Conservation (phyloP, 2,797 vertebrate genomes). For the Hemitrygon akajei region DNA sequence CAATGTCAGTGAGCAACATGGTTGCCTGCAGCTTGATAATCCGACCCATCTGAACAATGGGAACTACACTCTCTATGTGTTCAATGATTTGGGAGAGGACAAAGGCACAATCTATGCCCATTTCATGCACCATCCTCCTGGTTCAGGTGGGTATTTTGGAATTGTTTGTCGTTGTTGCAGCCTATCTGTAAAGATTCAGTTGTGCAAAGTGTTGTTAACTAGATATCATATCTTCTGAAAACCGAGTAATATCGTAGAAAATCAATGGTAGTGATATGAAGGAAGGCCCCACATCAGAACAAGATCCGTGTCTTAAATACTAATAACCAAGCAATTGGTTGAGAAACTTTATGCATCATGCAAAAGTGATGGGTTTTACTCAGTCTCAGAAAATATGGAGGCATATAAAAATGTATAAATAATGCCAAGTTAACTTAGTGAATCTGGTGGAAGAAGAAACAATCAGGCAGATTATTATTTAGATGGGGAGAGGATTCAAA, state of each 20-base stretch:
- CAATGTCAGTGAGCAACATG: constrained; percentile 85
- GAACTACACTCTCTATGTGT: constrained; percentile 75
- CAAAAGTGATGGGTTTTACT: background rate
- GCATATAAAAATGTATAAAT: background rate
- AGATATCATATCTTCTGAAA: background rate
- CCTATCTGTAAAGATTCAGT: background rate
- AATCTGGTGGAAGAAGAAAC: too few relatives aligned
- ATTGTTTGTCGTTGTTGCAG: background rate
- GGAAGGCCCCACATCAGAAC: background rate
- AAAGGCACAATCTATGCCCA: constrained; percentile 72
- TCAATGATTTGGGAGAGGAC: constrained; percentile 72
- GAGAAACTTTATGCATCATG: background rate
- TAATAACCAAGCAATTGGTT: background rate
- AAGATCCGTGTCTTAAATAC: background rate
- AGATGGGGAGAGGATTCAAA: too few relatives aligned
- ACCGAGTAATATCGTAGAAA: background rate
- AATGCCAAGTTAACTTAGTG: background rate
- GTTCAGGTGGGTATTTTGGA: constrained; percentile 39
- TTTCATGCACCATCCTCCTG: constrained; percentile 81
- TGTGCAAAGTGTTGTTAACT: constrained; percentile 6
- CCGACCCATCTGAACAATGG: constrained; percentile 95
- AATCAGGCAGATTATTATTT: too few relatives aligned
- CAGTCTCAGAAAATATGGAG: background rate
- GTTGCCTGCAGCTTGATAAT: constrained; percentile 89
- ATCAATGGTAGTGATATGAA: background rate